A percentile compares a stretch with the other conserved stretches of the same genome.
phyloP scores from a whole-genome alignment of 35 echinoderm and acorn worm species.

The Acanthaster planci region DNA sequence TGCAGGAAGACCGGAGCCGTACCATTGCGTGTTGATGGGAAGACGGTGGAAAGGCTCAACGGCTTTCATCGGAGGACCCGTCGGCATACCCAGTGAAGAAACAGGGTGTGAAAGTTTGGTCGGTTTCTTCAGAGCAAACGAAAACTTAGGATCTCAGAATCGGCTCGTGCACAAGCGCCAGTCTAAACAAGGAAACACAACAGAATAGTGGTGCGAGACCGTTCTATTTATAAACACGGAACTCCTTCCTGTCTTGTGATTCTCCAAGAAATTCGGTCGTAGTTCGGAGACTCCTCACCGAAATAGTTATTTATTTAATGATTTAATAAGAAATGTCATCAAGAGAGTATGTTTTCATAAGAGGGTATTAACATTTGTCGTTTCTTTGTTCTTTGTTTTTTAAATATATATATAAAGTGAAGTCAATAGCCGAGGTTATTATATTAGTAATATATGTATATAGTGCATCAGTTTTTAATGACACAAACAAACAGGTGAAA shows the following conservation, averaged over 20 bases:
- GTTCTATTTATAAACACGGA: constrained; percentile 2
- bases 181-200: too few relatives aligned
- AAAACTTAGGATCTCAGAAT: too few relatives aligned
- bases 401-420: constrained; percentile 7
- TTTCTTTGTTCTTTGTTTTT: background rate
- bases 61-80: too few relatives aligned
- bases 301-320: constrained; percentile 32
- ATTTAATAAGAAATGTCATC: background rate
- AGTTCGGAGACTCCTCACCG: background rate
- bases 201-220: too few relatives aligned
- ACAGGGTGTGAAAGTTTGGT: too few relatives aligned
- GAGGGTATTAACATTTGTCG: background rate
- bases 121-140: too few relatives aligned
- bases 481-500: background rate
- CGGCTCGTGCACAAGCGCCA: too few relatives aligned
- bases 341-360: constrained; percentile 12
- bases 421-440: constrained; percentile 2
- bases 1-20: too few relatives aligned
- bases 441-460: constrained; percentile 22
- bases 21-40: too few relatives aligned
- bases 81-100: too few relatives aligned
- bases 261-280: background rate
- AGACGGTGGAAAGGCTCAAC: too few relatives aligned
- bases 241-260: background rate
- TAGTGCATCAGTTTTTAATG: background rate